Percentiles rank a stretch among this genome's conserved stretches.
These are phyloP conservation scores for Apostichopus leukothele DNA, from an alignment of 53 echinoderm and acorn worm genomes.

Conservation along the genomic window DNA sequence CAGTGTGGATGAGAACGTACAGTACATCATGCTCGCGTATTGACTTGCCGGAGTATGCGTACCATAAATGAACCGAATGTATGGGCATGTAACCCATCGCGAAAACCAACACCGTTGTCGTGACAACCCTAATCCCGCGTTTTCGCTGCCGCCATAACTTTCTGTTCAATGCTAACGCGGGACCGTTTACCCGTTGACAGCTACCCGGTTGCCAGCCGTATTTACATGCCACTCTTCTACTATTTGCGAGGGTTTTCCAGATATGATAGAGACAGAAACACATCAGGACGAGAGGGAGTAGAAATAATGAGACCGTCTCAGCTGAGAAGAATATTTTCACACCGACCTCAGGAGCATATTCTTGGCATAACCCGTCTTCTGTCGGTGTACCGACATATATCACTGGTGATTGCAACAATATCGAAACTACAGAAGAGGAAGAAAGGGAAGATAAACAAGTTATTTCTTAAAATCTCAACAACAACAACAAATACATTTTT, in stretches of 20 bases:
- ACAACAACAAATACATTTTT: no score
- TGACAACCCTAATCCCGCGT: constrained; percentile 29
- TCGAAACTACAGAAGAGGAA: constrained; percentile 31
- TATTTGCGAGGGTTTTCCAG: constrained; percentile 47
- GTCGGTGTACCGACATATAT: constrained; percentile 44
- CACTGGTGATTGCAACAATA: constrained; percentile 51
- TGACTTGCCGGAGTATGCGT: constrained; percentile 3
- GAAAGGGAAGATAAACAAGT: no score
- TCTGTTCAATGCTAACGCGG: constrained; percentile 9
- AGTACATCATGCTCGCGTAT: constrained; percentile 34
- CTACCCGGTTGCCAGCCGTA: not conserved
- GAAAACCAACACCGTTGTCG: constrained; percentile 6
- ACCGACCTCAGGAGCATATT: constrained; percentile 27
- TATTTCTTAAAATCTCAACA: no score
- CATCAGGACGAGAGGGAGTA: constrained; percentile 53
- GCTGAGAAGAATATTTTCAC: constrained; percentile 25
- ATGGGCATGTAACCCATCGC: constrained; percentile 30
- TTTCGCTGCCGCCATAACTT: constrained; percentile 20
- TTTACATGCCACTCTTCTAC: not conserved
- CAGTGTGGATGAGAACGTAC: constrained; percentile 51
- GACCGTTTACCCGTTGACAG: no score
- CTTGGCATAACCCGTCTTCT: constrained; percentile 34
- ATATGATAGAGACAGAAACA: constrained; percentile 53
- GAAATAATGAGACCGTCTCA: constrained; percentile 45
- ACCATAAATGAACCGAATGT: constrained; percentile 44